Evolutionary conservation across 2,113 vertebrate genomes (phyloP).

Genomic region (Quiscalus mexicanus): DNA sequence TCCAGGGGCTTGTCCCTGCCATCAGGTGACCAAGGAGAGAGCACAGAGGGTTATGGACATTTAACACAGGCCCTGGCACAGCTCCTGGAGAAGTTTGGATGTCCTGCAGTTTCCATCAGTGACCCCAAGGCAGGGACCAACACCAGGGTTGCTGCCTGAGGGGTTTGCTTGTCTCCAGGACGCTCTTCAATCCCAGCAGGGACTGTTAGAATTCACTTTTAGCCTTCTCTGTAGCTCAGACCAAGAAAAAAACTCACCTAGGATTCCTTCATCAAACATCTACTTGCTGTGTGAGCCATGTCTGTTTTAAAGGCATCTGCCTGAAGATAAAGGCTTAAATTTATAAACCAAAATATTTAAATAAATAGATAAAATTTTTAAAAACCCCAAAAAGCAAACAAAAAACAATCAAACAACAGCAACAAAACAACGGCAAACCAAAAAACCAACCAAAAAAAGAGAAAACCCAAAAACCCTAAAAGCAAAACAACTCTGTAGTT

Average conservation of each 20-base stretch:
- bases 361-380: background rate
- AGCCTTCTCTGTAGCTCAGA: background rate
- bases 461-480: background rate
- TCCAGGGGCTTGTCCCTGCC: background rate
- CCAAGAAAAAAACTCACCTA: background rate
- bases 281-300: accelerated
- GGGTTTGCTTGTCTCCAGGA: background rate
- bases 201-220: background rate
- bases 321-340: background rate
- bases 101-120: background rate
- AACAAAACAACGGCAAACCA: background rate
- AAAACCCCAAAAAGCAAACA: background rate
- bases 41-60: background rate
- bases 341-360: background rate
- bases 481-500: background rate
- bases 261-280: background rate
- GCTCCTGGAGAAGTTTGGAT: background rate
- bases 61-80: background rate
- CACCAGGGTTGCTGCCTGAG: background rate
- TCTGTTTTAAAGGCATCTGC: background rate
- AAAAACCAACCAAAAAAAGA: background rate
- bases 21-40: background rate
- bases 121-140: background rate
- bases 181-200: background rate
- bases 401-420: too few species aligned